Evolutionary conservation across 2,888 invertebrate species (phyloP), one percentile per base, ranked within the genome.

Genomic region (Lycia hirtaria): DNA sequence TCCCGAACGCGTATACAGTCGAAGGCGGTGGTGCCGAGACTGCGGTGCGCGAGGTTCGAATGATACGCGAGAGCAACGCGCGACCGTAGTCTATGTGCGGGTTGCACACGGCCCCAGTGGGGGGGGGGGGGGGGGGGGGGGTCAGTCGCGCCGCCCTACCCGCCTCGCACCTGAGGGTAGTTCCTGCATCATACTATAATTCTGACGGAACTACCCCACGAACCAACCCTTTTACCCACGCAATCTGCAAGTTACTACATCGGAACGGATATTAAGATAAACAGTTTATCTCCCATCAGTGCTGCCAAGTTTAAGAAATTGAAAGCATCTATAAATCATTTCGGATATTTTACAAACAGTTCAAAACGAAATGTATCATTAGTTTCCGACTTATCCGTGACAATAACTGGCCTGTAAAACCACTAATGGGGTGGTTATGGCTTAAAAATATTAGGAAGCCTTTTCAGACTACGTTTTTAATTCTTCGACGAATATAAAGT

Each of bases 41-140:
- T 91, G 91, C 75, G 87, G 83, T 86, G 87, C 91, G 90, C 89
- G 88, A 88, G 83, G 88, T 88, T 92, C 92, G 92, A 92, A 86
- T 92, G 92, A 79, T 88, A 87, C 86, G 87, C 83, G 84, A 87
- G 87, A 87, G 86, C 88, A 85, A 68, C 71, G 78, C 64, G 81
- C 86, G 76, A 87, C 77, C 82, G 84, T 92, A 92, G 92, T 92
- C 91, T 92, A 90, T 92, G 76, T 75, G 82, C 81, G 76, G 65
- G 81, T 88, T 92, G 92, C 92, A 92, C 92, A 92, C 92, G 92
- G 92, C 92, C 88, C 92, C 81, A 87, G 87, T 87, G 85, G 88
- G 74, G 89, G 88, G 92, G 84, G 71, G 74, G 32, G 35, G 37
- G 17, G 74, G 89, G 88, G 92, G 84, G 71, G 74, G 32, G 35